These are phyloP conservation scores for Coreoperca whiteheadi DNA, from an alignment of 2,113 vertebrate species.

Conservation along the genomic window DNA sequence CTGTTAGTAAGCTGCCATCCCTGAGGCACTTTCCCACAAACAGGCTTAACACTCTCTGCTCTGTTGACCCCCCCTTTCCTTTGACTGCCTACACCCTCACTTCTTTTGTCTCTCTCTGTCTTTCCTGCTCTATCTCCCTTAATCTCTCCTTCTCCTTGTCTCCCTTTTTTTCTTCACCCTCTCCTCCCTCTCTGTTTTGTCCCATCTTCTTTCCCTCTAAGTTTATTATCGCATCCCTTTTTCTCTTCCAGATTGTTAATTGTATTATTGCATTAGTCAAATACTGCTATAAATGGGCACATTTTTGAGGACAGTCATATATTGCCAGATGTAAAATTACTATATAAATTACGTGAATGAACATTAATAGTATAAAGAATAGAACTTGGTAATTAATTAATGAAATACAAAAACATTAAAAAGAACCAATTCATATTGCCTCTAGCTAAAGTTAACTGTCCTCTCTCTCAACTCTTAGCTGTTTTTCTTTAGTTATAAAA, in stretches of 20 bases:
- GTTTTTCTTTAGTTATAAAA: background rate
- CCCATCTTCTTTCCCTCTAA: background rate
- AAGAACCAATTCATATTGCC: slow-evolving; percentile 15
- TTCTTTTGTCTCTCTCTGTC: slow-evolving; percentile 58
- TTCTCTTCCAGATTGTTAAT: background rate
- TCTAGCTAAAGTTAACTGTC: slow-evolving; percentile 16
- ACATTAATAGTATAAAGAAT: slow-evolving; percentile 9
- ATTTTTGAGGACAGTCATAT: background rate
- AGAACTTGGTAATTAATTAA: slow-evolving; percentile 8
- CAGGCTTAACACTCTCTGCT: slow-evolving; percentile 69
- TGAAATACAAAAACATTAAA: slow-evolving; percentile 22
- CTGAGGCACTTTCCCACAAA: slow-evolving; percentile 79
- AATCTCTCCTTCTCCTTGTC: slow-evolving; percentile 19
- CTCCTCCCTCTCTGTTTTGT: background rate
- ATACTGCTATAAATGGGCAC: background rate
- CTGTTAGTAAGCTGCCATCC: slow-evolving; percentile 67
- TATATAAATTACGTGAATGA: background rate
- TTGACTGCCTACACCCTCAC: slow-evolving; percentile 48
- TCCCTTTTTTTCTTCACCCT: slow-evolving; percentile 6
- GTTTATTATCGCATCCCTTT: background rate
- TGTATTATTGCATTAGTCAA: background rate
- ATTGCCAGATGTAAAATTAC: background rate
- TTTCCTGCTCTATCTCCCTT: slow-evolving; percentile 10
- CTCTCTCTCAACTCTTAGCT: background rate
- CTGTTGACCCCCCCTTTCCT: slow-evolving; percentile 18